phyloP scores from a whole-genome alignment of 1,140 invertebrate genomes.

The Augochlora pura region DNA sequence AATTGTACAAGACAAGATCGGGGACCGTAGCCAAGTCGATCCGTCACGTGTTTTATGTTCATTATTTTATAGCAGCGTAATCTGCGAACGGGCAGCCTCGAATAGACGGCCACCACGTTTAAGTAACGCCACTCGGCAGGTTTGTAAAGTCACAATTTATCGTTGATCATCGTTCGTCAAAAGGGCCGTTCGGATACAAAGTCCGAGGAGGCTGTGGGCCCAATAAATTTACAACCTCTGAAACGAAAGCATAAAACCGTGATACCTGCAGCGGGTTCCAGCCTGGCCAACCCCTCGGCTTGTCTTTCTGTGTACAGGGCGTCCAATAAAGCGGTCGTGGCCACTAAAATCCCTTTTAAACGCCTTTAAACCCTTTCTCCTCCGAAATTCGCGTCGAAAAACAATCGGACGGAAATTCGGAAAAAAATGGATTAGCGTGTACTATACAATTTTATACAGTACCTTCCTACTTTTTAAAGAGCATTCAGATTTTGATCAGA shows the following conservation, averaged over 20 bases:
- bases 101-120: slow-evolving; percentile 75
- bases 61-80: slow-evolving; percentile 78
- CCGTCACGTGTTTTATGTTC: slow-evolving; percentile 71
- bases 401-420: too few relatives aligned
- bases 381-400: too few relatives aligned
- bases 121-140: slow-evolving; percentile 71
- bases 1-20: not conserved
- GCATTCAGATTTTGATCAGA: too few relatives aligned
- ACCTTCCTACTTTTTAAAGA: too few relatives aligned
- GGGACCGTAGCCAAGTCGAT: not conserved
- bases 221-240: slow-evolving; percentile 75
- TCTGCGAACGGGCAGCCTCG: slow-evolving; percentile 73
- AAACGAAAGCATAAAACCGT: slow-evolving; percentile 72
- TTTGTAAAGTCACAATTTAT: slow-evolving; percentile 78
- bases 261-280: slow-evolving; percentile 21
- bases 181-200: slow-evolving; percentile 72
- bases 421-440: too few relatives aligned
- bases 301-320: slow-evolving; percentile 21
- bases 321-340: not conserved
- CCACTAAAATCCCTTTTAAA: too few relatives aligned
- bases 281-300: not conserved
- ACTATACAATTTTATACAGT: too few relatives aligned
- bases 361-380: too few relatives aligned
- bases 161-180: slow-evolving; percentile 76
- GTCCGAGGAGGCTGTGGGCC: slow-evolving; percentile 64